Base-by-base conservation (phyloP, 2,888 invertebrate genomes). In the Sesamia inferens region DNA sequence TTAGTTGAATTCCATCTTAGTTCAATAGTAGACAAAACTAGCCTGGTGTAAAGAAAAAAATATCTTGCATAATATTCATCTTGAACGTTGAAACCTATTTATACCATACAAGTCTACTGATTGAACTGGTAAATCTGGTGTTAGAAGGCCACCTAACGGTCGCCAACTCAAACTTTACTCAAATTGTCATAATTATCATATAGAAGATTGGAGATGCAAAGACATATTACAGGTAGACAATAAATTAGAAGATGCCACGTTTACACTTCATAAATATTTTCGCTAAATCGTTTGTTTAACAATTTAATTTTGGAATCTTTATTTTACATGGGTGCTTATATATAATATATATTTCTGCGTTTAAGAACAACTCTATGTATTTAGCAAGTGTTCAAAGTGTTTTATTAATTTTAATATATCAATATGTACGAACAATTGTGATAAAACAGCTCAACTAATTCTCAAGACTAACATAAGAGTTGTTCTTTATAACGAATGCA, bases 221-320 rank as follows among this genome's bases (percentile, higher is more conserved):
- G 59, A 8, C 59, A 67, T 57, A 73, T 39, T 55, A 66, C 24
- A 74, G 57, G 14, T 68, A 22, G 72, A 73, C n/a, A 64, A 84
- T 65, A 24, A 47, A 84, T 84, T 79, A 84, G 82, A 74, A 83
- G 79, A 78, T 74, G 78, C 67, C 83, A 84, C 65, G 82, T 57
- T 68, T 76, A 80, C 65, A 61, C 75, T 82, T 87, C 83, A 77
- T 87, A 85, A 86, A 86, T 85, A 87, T 84, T 86, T 87, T 86
- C 76, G 83, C 89, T 88, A 90, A 89, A 85, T 88, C 83, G 67
- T 78, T 83, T 76, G 83, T 86, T 88, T 85, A 90, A 90, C 89
- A 90, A 88, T 86, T 87, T 79, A 68, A 74, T 69, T 78, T 77
- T 73, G 83, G 78, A 86, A 87, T 85, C 84, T 85, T 87, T 88